Evolutionary conservation across 2,113 vertebrate species (phyloP).

Genomic region (Pyxicephalus adspersus): DNA sequence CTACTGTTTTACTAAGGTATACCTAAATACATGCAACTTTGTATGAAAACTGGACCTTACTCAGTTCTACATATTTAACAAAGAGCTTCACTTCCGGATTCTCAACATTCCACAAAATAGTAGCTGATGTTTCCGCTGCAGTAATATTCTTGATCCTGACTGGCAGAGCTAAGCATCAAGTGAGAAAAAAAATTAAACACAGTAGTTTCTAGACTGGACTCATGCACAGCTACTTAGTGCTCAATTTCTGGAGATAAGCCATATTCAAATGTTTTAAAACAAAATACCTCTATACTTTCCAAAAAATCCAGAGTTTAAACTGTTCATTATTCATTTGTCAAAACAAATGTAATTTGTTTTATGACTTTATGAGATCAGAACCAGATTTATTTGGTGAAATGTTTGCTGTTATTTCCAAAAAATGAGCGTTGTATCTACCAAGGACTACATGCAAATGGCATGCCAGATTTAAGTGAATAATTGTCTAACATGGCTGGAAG

Average conservation of each 20-base stretch:
- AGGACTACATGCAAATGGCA: slow-evolving; percentile 3
- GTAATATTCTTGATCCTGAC: slow-evolving; percentile 85
- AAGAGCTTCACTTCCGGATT: slow-evolving; percentile 87
- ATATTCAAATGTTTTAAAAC: neutral
- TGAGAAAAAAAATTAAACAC: slow-evolving; percentile 74
- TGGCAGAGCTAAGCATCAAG: slow-evolving; percentile 78
- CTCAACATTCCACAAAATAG: slow-evolving; percentile 95
- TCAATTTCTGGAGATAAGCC: slow-evolving; percentile 27
- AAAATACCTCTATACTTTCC: neutral
- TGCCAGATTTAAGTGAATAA: neutral
- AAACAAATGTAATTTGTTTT: neutral
- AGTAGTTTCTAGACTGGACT: slow-evolving; percentile 52
- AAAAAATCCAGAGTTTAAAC: neutral
- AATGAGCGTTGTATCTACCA: neutral
- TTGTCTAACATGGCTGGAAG: no score
- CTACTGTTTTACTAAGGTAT: no score
- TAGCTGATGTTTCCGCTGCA: slow-evolving; percentile 82
- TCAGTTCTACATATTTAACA: slow-evolving; percentile 92
- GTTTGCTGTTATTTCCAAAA: slow-evolving; percentile 7
- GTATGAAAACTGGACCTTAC: slow-evolving; percentile 76
- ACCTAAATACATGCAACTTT: no score
- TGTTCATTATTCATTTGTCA: neutral
- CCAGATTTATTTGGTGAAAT: no score
- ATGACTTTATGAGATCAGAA: no score
- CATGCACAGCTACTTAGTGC: slow-evolving; percentile 2